Evolutionary conservation across 1,140 invertebrate genomes (phyloP).

Genomic region (Amyelois transitella): DNA sequence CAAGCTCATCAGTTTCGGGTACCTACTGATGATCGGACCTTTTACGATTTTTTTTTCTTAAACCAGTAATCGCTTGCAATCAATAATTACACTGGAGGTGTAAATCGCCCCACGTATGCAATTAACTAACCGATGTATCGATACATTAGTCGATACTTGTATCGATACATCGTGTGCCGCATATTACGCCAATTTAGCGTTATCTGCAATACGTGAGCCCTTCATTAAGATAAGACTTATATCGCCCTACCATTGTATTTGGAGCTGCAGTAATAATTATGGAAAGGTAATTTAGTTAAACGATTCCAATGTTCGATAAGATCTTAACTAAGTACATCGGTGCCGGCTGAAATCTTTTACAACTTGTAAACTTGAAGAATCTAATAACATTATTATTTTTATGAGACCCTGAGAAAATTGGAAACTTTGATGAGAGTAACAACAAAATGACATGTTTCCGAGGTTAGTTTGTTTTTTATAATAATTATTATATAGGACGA

Average conservation of each 20-base stretch:
- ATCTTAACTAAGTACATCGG: too few species aligned
- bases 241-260: background rate
- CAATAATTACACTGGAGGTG: background rate
- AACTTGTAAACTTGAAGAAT: too few species aligned
- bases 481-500: too few species aligned
- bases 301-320: background rate
- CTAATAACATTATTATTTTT: too few species aligned
- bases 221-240: constrained; percentile 13
- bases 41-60: background rate
- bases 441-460: too few species aligned
- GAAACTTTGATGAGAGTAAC: too few species aligned
- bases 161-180: constrained; percentile 11
- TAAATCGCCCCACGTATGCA: constrained; percentile 18
- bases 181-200: constrained; percentile 29
- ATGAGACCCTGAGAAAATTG: too few species aligned
- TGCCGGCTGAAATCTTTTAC: too few species aligned
- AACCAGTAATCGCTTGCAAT: background rate
- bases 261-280: background rate
- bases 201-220: constrained; percentile 25
- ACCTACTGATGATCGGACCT: too few species aligned
- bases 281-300: background rate
- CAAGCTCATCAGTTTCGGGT: too few species aligned
- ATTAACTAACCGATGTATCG: constrained; percentile 25
- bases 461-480: too few species aligned
- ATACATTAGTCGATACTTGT: constrained; percentile 7